A percentile compares a stretch with the other conserved stretches of the same genome.
Evolutionary conservation across 2,113 vertebrate species (phyloP).

Genomic region (Columba livia): DNA sequence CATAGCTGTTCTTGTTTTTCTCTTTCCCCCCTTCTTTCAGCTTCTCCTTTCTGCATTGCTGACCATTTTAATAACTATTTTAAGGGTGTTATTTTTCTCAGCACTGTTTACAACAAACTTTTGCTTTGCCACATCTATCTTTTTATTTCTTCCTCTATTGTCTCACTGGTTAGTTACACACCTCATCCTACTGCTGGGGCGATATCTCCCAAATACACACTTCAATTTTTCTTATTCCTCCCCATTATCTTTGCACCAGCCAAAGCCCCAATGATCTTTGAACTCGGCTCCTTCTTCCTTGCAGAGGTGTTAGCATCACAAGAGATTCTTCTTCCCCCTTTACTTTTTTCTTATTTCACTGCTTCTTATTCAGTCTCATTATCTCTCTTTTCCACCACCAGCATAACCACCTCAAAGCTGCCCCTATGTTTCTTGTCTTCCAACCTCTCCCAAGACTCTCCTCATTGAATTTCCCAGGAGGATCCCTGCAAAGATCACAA

Average conservation of each 20-base stretch:
- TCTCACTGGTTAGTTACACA: neutral
- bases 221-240: neutral
- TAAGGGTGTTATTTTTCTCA: neutral
- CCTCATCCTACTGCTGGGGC: neutral
- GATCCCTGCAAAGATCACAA: slow-evolving; percentile 1
- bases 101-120: neutral
- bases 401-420: neutral
- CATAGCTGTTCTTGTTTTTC: neutral
- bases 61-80: neutral
- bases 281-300: neutral
- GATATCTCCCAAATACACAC: neutral
- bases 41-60: neutral
- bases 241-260: neutral
- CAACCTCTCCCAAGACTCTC: neutral
- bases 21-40: neutral
- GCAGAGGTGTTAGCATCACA: neutral
- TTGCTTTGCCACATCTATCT: neutral
- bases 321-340: neutral
- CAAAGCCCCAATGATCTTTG: neutral
- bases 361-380: neutral
- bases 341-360: neutral
- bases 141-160: neutral
- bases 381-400: neutral
- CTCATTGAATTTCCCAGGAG: slow-evolving; percentile 10
- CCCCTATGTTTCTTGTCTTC: neutral